Base-by-base conservation (phyloP, 1,140 invertebrate species). In the Euura saliciscinereae region DNA sequence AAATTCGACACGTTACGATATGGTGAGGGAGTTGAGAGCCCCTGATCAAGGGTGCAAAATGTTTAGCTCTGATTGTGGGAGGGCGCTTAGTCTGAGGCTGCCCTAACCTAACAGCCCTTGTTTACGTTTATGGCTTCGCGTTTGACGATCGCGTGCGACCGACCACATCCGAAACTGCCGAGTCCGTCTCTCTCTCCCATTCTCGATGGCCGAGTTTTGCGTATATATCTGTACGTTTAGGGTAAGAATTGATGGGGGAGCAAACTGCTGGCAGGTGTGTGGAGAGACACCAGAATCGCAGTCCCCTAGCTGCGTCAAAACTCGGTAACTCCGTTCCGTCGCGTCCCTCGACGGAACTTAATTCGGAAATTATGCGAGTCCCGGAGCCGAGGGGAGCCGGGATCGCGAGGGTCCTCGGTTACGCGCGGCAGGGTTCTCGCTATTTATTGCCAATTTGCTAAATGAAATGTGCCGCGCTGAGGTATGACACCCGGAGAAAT, bases 361-460 rank as follows among this genome's bases (percentile, higher is more conserved):
- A 59, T 59, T 59, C 51, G 51, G 51, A 4, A 59, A 59, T 59
- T 59, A 59, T 59, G 51, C 51, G 51, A 59, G 28, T 28, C 28
- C 28, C 28, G 28, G 28, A 28, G 28, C 28, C 28, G 28, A 28
- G 28, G 28, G 28, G 28, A 28, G 28, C 28, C 28, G 28, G 28
- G 28, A 28, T 28, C 28, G 28, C 28, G 28, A 28, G 28, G 28
- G 28, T 28, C 28, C 28, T 28, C 28, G 28, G 28, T 28, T 28
- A 28, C 28, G 28, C 0, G 28, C 28, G 28, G 28, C 28, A 28
- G 28, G 28, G 81, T 83, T 82, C 85, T 85, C 83, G 82, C 75
- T 82, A 86, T 87, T 87, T 86, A 86, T 86, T 85, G 85, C 81
- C 85, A 86, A 87, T 87, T 87, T 86, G 85, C 86, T 86, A 86